A percentile compares a stretch with the other conserved stretches of the same genome.
These are phyloP conservation scores for Copsychus sechellarum DNA, from an alignment of 2,113 vertebrate species.

Conservation along the genomic window DNA sequence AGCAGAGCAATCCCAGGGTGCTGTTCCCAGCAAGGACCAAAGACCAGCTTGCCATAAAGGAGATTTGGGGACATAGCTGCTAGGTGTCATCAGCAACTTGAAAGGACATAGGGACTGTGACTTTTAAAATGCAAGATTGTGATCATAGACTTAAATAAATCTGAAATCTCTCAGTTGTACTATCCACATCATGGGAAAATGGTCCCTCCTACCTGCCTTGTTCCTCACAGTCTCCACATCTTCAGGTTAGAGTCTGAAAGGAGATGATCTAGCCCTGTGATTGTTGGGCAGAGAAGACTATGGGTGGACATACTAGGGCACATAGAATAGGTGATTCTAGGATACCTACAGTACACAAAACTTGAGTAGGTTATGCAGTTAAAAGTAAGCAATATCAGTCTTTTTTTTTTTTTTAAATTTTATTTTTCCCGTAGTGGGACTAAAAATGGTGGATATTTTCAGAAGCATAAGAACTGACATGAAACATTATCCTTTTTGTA, in stretches of 20 bases:
- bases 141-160: not conserved
- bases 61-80: not conserved
- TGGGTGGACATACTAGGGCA: not conserved
- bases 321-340: not conserved
- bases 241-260: not conserved
- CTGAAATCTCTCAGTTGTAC: not conserved
- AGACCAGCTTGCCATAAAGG: not conserved
- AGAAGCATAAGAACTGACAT: not conserved
- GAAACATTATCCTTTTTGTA: not conserved
- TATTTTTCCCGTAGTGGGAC: rapidly evolving
- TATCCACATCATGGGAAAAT: not conserved
- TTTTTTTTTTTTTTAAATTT: too few relatives aligned
- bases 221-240: not conserved
- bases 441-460: not conserved
- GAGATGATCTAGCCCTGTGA: not conserved
- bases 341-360: not conserved
- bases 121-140: not conserved
- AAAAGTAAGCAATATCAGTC: not conserved
- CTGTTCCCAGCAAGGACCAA: not conserved
- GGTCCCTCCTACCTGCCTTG: not conserved
- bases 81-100: not conserved
- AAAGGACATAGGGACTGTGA: not conserved
- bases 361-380: not conserved
- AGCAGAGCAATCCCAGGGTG: not conserved
- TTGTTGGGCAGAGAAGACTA: not conserved